Evolutionary conservation across 2,113 vertebrate species (phyloP), one percentile per base, ranked within the genome.

Genomic region (Kryptolebias marmoratus): DNA sequence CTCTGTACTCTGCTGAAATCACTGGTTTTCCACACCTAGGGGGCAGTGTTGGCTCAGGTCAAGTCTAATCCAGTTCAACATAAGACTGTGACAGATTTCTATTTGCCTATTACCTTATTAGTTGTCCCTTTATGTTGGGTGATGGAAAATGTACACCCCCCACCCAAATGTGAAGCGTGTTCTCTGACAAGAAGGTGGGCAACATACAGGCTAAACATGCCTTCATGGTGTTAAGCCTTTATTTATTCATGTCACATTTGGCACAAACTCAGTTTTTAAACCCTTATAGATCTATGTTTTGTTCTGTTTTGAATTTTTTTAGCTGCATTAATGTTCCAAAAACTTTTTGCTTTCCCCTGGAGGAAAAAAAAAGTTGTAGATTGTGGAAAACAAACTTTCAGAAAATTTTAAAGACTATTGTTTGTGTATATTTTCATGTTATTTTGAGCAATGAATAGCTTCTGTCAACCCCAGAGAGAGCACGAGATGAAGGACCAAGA

Each of bases 21-120:
- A 42, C 39, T 1, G 5, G 39, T 50, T 63, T 72, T 42, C 45
- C 22, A 63, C 82, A 87, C 82, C 80, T 88, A 90, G 94, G 80
- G 91, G 94, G 91, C 93, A 94, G 91, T 92, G 82, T 94, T 79
- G 59, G 59, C 59, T 59, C 13, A 47, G 67, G 14, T 61, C 49
- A 36, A 15, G n/a, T 18, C 50, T 59, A 13, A 58, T 75, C 64
- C 71, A 79, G 65, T 70, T n/a, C 54, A 36, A 28, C 55, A 59
- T 30, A 65, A 53, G 49, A 58, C 77, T 68, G 59, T 57, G 70
- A 48, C 86, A 79, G 71, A 65, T 63, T 81, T 75, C 77, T 11
- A 49, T 71, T 55, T 74, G 45, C 65, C 55, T 64, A 22, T 71
- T 47, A 68, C 30, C 18, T 60, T 65, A 53, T 47, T 42, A n/a